Percentiles rank a stretch among this genome's conserved stretches.
phyloP scores from a whole-genome alignment of 2,797 vertebrate species.

The Margarornis squamiger region DNA sequence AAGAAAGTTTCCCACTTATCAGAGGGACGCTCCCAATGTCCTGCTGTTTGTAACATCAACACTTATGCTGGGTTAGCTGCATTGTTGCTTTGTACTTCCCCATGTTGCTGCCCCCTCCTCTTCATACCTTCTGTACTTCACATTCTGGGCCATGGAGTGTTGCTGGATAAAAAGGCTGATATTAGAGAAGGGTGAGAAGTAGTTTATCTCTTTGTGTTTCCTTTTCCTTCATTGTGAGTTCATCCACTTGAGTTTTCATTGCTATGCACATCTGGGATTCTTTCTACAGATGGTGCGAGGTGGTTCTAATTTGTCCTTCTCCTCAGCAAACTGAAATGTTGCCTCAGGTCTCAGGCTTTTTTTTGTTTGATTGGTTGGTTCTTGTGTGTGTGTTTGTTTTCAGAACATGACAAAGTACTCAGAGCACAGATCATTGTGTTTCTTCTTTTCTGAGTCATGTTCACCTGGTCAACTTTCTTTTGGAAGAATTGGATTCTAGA shows the following conservation, averaged over 20 bases:
- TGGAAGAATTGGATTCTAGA: not conserved
- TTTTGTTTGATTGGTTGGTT: not conserved
- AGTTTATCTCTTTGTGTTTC: not conserved
- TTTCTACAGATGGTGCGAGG: not conserved
- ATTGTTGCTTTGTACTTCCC: not conserved
- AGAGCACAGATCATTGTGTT: not conserved
- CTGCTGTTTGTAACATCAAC: conserved; percentile 9
- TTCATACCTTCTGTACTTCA: not conserved
- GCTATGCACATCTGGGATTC: not conserved
- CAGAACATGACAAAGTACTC: not conserved
- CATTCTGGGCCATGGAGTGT: not conserved
- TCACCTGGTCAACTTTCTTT: not conserved
- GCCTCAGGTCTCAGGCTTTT: not conserved
- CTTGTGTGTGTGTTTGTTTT: not conserved
- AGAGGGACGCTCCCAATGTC: not conserved
- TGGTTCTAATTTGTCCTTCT: not conserved
- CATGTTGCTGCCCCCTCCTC: not conserved
- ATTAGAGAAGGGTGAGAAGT: not conserved
- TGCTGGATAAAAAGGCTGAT: not conserved
- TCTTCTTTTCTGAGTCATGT: not conserved
- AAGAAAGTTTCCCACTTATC: not conserved
- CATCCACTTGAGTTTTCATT: not conserved
- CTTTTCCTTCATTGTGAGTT: not conserved
- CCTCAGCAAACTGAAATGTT: not conserved
- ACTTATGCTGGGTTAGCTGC: not conserved